Conservation (phyloP, 2,113 vertebrate genomes). For the Melospiza georgiana region DNA sequence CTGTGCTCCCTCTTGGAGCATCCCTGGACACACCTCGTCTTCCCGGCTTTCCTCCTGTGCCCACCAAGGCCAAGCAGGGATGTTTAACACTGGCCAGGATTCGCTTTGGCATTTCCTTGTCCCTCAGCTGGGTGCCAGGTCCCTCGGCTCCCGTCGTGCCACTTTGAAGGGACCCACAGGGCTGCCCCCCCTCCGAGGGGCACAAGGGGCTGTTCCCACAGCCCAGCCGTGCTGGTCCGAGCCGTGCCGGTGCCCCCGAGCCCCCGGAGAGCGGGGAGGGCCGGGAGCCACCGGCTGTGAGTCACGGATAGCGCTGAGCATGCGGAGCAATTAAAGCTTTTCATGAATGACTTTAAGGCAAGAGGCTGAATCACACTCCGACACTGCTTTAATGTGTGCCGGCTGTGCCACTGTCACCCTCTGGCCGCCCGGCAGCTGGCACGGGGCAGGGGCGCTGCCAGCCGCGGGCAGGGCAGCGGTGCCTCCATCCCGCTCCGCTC, state of each 20-base stretch:
- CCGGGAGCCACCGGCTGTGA: not conserved
- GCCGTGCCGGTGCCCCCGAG: rapidly evolving
- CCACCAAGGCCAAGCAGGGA: not conserved
- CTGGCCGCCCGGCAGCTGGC: not conserved
- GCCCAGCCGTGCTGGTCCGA: not conserved
- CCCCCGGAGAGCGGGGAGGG: rapidly evolving
- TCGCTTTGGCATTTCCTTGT: not conserved
- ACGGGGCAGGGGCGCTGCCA: rapidly evolving
- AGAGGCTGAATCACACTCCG: slow-evolving; percentile 15
- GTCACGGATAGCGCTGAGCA: not conserved
- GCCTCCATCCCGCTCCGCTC: rapidly evolving
- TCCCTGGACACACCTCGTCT: not conserved
- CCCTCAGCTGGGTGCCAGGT: not conserved
- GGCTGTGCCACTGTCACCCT: not conserved
- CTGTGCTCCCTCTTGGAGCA: not conserved
- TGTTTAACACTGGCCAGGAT: not conserved
- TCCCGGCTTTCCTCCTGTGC: not conserved
- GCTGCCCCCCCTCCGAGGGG: not conserved
- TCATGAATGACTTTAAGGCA: slow-evolving; percentile 24
- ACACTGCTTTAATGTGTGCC: not conserved
- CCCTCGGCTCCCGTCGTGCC: rapidly evolving
- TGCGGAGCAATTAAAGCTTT: not conserved
- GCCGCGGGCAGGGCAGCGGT: not conserved
- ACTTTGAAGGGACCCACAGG: not conserved
- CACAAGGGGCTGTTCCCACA: rapidly evolving